Evolutionary conservation across 2,888 invertebrate species (phyloP).

Genomic region (Pachliopta kotzebuea): DNA sequence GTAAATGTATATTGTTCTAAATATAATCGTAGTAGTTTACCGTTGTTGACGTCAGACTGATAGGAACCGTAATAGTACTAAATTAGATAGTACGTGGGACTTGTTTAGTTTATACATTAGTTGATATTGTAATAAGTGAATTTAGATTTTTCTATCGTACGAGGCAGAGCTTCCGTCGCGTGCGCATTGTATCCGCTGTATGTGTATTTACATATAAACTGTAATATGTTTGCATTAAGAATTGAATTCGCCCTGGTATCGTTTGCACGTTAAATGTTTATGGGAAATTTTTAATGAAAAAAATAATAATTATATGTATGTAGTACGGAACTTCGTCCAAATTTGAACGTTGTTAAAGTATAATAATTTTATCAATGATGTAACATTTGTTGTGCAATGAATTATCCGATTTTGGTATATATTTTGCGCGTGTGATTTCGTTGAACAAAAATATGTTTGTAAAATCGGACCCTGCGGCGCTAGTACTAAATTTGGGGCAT

Average conservation of each 20-base stretch:
- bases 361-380: too few species aligned
- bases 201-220: too few species aligned
- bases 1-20: constrained; percentile 20
- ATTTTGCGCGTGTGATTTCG: too few species aligned
- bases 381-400: too few species aligned
- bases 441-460: too few species aligned
- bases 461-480: too few species aligned
- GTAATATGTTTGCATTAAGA: constrained; percentile 17
- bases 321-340: background rate
- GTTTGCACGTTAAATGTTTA: constrained; percentile 23
- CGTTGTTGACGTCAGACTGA: constrained; percentile 72
- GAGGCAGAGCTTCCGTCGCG: constrained; percentile 8
- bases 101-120: constrained; percentile 5
- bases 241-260: constrained; percentile 16
- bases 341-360: background rate
- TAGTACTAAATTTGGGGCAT: too few species aligned
- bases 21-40: constrained; percentile 32
- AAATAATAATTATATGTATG: background rate
- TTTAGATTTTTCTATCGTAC: constrained; percentile 17
- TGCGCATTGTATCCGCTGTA: too few species aligned
- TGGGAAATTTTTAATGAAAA: constrained; percentile 12
- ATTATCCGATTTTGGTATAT: too few species aligned
- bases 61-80: constrained; percentile 53
- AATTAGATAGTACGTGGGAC: constrained; percentile 25
- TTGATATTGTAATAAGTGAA: background rate